Evolutionary conservation across 2,797 vertebrate genomes (phyloP).

Genomic region (Oryzias sinensis): DNA sequence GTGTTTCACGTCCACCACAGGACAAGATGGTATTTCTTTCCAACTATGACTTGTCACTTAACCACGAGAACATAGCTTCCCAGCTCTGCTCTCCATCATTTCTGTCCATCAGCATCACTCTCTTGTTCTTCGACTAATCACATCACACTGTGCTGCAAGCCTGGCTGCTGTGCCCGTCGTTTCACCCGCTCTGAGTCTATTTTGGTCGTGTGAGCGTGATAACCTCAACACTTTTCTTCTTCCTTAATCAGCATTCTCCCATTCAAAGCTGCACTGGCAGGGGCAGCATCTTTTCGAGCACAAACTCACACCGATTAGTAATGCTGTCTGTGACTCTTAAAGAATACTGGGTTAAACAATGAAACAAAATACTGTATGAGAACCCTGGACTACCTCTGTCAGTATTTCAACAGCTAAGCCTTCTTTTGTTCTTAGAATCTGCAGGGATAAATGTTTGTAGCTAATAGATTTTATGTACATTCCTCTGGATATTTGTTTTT

Average conservation of each 20-base stretch:
- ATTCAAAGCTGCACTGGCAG: slow-evolving; percentile 56
- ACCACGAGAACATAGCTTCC: slow-evolving; percentile 17
- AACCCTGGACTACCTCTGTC: neutral
- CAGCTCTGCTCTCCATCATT: slow-evolving; percentile 38
- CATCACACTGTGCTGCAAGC: slow-evolving; percentile 53
- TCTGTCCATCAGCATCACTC: slow-evolving; percentile 56
- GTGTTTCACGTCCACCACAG: slow-evolving; percentile 12
- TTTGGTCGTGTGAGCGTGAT: slow-evolving; percentile 78
- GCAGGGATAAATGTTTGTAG: slow-evolving; percentile 22
- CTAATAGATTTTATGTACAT: slow-evolving; percentile 25
- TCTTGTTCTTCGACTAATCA: slow-evolving; percentile 45
- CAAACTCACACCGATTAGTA: slow-evolving; percentile 31
- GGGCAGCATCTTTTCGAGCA: slow-evolving; percentile 46
- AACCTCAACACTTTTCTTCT: slow-evolving; percentile 78
- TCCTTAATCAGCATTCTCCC: slow-evolving; percentile 72
- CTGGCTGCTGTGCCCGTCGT: slow-evolving; percentile 61
- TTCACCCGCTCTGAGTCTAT: slow-evolving; percentile 74
- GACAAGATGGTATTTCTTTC: slow-evolving; percentile 11
- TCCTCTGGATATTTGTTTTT: slow-evolving; percentile 11
- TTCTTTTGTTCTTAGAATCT: slow-evolving; percentile 8
- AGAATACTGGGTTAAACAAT: slow-evolving; percentile 14
- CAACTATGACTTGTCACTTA: neutral
- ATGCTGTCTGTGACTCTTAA: slow-evolving; percentile 13
- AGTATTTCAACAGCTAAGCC: slow-evolving; percentile 1
- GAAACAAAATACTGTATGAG: slow-evolving; percentile 3